These are phyloP conservation scores for Glyphotaelius pellucidus DNA, from an alignment of 2,888 invertebrate species.

Conservation along the genomic window DNA sequence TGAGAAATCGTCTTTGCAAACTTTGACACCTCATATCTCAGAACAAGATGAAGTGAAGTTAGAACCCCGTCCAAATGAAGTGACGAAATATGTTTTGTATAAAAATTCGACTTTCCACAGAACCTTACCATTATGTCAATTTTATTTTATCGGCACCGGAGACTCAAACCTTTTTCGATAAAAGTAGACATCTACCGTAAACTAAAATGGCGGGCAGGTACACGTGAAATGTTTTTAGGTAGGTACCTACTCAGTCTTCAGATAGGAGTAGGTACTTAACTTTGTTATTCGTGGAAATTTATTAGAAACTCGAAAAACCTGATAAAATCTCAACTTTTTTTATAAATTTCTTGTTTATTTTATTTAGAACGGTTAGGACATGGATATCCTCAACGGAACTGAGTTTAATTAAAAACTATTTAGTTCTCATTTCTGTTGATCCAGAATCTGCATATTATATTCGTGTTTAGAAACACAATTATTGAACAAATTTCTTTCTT, in stretches of 20 bases:
- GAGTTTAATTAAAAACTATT: background rate
- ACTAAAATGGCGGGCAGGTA: background rate
- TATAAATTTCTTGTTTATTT: background rate
- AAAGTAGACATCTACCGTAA: background rate
- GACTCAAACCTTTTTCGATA: background rate
- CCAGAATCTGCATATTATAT: background rate
- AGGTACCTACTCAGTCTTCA: background rate
- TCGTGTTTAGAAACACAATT: background rate
- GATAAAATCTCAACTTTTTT: background rate
- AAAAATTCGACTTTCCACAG: too few species aligned
- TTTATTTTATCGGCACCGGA: background rate
- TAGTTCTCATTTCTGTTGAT: background rate
- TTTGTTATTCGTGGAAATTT: background rate
- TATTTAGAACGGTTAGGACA: background rate
- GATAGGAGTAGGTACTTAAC: background rate
- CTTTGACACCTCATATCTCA: too few species aligned
- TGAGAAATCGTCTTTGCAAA: too few species aligned
- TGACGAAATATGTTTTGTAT: too few species aligned
- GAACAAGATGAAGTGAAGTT: too few species aligned
- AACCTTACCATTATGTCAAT: background rate
- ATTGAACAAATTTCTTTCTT: background rate
- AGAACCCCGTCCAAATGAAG: too few species aligned
- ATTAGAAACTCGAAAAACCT: background rate
- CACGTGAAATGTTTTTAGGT: background rate
- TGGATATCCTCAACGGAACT: background rate